Conservation (phyloP, 2,113 vertebrate species). For the Paramormyrops kingsleyae region DNA sequence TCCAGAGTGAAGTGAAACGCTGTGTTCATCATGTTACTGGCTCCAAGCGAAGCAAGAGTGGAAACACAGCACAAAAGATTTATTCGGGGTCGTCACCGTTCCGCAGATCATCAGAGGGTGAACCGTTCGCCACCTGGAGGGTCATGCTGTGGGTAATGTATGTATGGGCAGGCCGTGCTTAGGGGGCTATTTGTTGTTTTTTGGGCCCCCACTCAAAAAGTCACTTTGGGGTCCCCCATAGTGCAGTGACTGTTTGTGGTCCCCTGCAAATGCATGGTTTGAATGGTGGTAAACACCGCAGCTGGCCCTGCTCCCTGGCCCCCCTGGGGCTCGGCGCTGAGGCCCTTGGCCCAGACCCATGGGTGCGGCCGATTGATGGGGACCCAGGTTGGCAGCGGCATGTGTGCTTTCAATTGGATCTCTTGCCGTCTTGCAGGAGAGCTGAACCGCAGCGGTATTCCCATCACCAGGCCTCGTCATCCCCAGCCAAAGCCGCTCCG, state of each 20-base stretch:
- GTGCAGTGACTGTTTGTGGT: neutral
- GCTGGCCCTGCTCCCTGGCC: neutral
- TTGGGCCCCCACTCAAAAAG: neutral
- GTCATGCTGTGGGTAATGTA: neutral
- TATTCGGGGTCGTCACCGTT: neutral
- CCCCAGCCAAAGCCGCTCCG: neutral
- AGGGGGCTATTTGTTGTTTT: neutral
- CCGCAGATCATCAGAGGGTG: neutral
- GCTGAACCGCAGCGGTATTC: neutral
- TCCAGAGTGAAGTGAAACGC: neutral
- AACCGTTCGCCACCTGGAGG: neutral
- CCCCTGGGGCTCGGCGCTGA: neutral
- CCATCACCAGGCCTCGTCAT: slow-evolving; percentile 1
- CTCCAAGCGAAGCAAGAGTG: neutral
- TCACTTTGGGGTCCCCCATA: neutral
- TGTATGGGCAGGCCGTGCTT: neutral
- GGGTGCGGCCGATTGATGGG: slow-evolving; percentile 12
- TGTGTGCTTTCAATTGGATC: neutral
- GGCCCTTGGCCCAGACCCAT: neutral
- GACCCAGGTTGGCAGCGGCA: slow-evolving; percentile 8
- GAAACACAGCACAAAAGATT: neutral
- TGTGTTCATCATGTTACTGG: neutral
- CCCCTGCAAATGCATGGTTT: neutral
- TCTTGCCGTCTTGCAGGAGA: neutral
- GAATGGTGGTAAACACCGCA: neutral